Evolutionary conservation across 2,888 invertebrate species (phyloP), one percentile per base, ranked within the genome.

Genomic region (Tetrapedia diversipes): DNA sequence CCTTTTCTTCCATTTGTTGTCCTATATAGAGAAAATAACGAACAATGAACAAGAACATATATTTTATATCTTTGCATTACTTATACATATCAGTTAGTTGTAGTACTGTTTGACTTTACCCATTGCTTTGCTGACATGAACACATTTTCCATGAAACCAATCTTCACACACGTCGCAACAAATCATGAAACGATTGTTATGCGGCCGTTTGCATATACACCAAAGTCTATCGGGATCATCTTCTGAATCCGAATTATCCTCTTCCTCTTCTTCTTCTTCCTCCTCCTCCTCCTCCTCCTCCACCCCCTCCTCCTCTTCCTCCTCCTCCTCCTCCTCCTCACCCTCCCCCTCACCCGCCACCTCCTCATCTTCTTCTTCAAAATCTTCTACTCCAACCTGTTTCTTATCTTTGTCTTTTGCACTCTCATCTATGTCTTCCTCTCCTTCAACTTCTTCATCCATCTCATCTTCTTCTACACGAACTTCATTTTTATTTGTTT

Each of bases 81-180:
- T 34, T 22, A 3, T n/a, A 24, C 10, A 14, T 22, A 11, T n/a
- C n/a, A n/a, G n/a, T n/a, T 11, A 27, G 14, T 34, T 34, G 10
- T 2, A 19, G 27, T 29, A 3, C 29, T 37, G 34, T 34, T 24
- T 10, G 2, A 27, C 37, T 89, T 90, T 88, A 66, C 97, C 97
- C 96, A 97, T 96, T 0, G 96, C 95, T 93, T 97, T 96, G 24
- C 97, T 97, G 51, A 99, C 96, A 86, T 97, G 97, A 16, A 99
- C 98, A 92, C 98, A 99, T 89, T 96, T 97, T n/a, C 98, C 98
- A 90, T 99, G 98, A 91, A 97, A 99, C 98, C 98, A 99, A 90
- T 98, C 98, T 90, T 98, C 97, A 91, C 98, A 99, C 16, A 95
- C 94, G 92, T 99, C 98, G 91, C 99, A 99, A 91, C 98, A 98